phyloP scores from a whole-genome alignment of 1,140 invertebrate genomes.

The Drosophila sucinea region DNA sequence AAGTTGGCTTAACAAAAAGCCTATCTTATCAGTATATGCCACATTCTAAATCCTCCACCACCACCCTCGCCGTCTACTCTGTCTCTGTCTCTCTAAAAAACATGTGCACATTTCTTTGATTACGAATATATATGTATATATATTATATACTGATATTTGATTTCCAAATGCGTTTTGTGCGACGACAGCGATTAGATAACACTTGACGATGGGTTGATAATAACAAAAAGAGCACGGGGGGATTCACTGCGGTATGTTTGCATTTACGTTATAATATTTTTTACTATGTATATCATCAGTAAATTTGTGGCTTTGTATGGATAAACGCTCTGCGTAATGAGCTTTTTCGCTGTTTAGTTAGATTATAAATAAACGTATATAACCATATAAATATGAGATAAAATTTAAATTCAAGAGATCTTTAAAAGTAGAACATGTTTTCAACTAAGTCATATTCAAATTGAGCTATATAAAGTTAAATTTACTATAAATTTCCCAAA shows the following conservation, averaged over 20 bases:
- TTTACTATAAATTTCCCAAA: no score
- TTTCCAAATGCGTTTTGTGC: slow-evolving; percentile 47
- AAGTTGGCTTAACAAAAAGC: slow-evolving; percentile 1
- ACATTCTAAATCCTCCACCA: slow-evolving; percentile 2
- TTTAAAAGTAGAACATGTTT: neutral
- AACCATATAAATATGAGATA: slow-evolving; percentile 1
- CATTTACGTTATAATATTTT: slow-evolving; percentile 27
- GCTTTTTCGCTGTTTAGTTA: neutral
- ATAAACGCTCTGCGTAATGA: neutral
- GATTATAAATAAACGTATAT: neutral
- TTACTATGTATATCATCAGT: neutral
- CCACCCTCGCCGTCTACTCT: neutral
- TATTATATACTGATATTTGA: slow-evolving; percentile 34
- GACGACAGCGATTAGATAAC: slow-evolving; percentile 50
- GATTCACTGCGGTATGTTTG: slow-evolving; percentile 55
- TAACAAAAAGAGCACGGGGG: neutral
- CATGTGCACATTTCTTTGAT: slow-evolving; percentile 15
- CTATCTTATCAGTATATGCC: slow-evolving; percentile 44
- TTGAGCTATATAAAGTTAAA: neutral
- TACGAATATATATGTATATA: slow-evolving; percentile 26
- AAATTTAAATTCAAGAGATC: neutral
- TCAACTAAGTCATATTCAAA: neutral
- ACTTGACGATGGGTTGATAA: slow-evolving; percentile 10
- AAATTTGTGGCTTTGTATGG: neutral
- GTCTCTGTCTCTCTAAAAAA: slow-evolving; percentile 35